These are phyloP conservation scores for Sinocyclocheilus anshuiensis DNA, from an alignment of 2,113 vertebrate genomes.

Conservation along the genomic window DNA sequence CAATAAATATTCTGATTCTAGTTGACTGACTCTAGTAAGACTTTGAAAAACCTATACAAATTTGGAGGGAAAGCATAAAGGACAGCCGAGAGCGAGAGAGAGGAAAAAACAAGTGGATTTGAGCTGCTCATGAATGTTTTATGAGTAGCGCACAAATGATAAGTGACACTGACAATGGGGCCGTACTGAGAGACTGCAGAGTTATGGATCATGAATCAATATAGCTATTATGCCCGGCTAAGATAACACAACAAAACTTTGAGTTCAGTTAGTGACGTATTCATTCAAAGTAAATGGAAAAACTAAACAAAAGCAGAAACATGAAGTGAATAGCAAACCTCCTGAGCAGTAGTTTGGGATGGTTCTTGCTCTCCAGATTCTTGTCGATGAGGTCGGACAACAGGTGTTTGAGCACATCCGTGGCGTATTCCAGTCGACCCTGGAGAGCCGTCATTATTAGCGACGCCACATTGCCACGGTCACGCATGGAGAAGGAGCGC, in stretches of 20 bases:
- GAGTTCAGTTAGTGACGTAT: conserved; percentile 12
- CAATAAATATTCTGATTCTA: not conserved
- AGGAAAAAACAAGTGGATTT: conserved; percentile 45
- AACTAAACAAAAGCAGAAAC: not conserved
- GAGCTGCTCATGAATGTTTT: conserved; percentile 75
- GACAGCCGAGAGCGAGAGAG: conserved; percentile 15
- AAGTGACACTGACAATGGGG: conserved; percentile 72
- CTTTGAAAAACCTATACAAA: conserved; percentile 20
- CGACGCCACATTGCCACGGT: conserved; percentile 95
- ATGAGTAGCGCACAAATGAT: conserved; percentile 69
- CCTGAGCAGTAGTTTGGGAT: conserved; percentile 95
- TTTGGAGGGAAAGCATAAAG: conserved; percentile 11
- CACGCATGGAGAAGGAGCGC: conserved; percentile 98
- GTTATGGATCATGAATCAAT: conserved; percentile 11
- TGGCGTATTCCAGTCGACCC: conserved; percentile 94
- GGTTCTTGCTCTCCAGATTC: conserved; percentile 98
- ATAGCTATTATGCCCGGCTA: conserved; percentile 21
- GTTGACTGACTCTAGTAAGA: not conserved
- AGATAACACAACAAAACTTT: conserved; percentile 32
- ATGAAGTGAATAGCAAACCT: conserved; percentile 75
- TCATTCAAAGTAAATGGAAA: not conserved
- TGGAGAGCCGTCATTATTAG: conserved; percentile 98
- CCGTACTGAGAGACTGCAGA: conserved; percentile 54
- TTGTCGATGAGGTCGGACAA: conserved; percentile 96
- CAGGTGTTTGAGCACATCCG: conserved; percentile 95